Base-by-base conservation (phyloP, 2,888 invertebrate genomes). In the Drosophila buzzatii region DNA sequence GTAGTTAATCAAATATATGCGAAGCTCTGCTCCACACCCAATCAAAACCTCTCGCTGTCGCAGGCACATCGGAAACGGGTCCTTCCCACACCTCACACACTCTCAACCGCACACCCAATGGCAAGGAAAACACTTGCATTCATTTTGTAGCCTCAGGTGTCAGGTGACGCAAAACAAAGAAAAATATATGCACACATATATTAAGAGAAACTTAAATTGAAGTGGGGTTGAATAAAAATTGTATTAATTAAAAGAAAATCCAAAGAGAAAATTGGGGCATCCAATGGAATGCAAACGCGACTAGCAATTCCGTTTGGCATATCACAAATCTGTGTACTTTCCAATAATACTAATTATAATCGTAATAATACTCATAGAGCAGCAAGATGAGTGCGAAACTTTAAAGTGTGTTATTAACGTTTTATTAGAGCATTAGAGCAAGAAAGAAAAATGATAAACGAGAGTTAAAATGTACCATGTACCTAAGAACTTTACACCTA, bases 381-480 rank as follows among this genome's bases (percentile, higher is more conserved):
- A 33, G 18, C 14, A 7, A 23, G 37, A 20, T 18, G 18, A 6
- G 7, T 52, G 35, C 5, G 16, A 6, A 53, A 47, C 47, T 44
- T 61, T 70, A 27, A 63, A 57, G 20, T 71, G 51, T 70, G 53
- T 76, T 75, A 58, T 71, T 76, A 51, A 63, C 60, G 62, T 68
- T 72, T 71, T 63, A 62, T 62, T 70, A 78, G 71, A 55, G 20
- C 60, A 51, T 64, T 27, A 27, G 27, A 64, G 52, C 44, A 39
- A 44, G 16, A 18, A 49, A 0, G 7, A 16, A n/a, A 16, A 14
- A 31, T 2, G 3, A 31, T 16, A 73, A 74, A 60, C 58, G 74
- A 78, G 74, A 69, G 79, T 71, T 65, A 72, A 82, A 81, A 79
- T 81, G 77, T 76, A 85, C 87, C 82, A 76, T 62, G 76, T 80